phyloP scores from a whole-genome alignment of 2,113 vertebrate genomes.

The Zingel zingel region DNA sequence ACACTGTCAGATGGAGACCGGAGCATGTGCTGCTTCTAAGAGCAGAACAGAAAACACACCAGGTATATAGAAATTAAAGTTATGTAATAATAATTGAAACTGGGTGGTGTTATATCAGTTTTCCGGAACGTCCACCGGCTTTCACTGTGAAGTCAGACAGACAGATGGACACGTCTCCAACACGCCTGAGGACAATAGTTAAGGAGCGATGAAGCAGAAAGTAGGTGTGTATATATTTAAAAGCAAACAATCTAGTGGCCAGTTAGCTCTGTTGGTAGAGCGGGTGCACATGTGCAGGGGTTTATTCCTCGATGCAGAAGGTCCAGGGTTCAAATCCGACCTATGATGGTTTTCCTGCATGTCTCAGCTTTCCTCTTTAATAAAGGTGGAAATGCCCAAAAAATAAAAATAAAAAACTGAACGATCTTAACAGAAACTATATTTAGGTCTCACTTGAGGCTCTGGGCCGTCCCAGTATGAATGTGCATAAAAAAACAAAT shows the following conservation, averaged over 20 bases:
- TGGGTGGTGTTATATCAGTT: not conserved
- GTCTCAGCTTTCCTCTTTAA: no score
- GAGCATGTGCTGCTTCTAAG: not conserved
- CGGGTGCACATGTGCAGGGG: no score
- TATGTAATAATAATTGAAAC: not conserved
- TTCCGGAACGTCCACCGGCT: not conserved
- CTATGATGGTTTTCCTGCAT: no score
- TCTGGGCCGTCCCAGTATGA: no score
- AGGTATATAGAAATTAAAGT: not conserved
- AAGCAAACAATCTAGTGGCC: not conserved
- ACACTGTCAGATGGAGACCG: not conserved
- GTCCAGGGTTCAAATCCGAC: no score
- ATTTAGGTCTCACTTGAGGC: not conserved
- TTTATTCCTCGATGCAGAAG: no score
- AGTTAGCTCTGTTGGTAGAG: no score
- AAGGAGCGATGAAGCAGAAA: constrained; percentile 51
- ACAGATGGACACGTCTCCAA: constrained; percentile 70
- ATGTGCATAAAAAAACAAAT: no score
- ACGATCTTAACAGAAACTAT: not conserved
- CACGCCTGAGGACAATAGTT: constrained; percentile 54
- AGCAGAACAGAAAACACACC: not conserved
- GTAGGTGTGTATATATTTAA: not conserved
- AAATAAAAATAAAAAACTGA: no score
- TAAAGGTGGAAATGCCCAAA: no score
- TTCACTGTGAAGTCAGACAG: constrained; percentile 70